Conservation (phyloP, 2,113 vertebrate species). For the Nesoenas mayeri region DNA sequence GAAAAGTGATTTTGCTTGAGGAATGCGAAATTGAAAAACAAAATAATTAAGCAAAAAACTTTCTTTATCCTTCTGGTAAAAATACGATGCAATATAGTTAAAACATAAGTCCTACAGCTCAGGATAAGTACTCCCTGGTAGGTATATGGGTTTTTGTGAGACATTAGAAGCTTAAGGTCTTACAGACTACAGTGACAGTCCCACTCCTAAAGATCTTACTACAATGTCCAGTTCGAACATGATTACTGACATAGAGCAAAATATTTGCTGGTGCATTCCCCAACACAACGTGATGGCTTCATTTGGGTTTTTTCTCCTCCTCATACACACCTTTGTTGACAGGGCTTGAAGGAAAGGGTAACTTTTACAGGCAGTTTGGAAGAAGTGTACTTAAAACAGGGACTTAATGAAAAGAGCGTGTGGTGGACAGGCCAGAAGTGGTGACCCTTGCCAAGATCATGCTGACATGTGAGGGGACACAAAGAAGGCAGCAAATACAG, state of each 20-base stretch:
- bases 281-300: not conserved
- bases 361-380: not conserved
- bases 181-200: not conserved
- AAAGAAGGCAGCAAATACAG: constrained; percentile 17
- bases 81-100: not conserved
- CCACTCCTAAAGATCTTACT: not conserved
- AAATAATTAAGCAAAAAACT: constrained; percentile 11
- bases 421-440: constrained; percentile 2
- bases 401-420: not conserved
- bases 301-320: not conserved
- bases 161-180: not conserved
- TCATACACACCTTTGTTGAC: not conserved
- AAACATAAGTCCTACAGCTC: constrained; percentile 9
- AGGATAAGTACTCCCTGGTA: not conserved
- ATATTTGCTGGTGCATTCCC: not conserved
- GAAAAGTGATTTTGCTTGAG: constrained; percentile 43
- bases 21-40: constrained; percentile 1
- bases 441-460: not conserved
- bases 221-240: not conserved
- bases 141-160: not conserved
- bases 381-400: not conserved
- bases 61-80: constrained; percentile 28
- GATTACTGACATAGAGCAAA: not conserved
- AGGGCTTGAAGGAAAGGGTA: not conserved
- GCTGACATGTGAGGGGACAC: not conserved